Base-by-base conservation (phyloP, 1,140 invertebrate species). In the Brachystomella parvula region DNA sequence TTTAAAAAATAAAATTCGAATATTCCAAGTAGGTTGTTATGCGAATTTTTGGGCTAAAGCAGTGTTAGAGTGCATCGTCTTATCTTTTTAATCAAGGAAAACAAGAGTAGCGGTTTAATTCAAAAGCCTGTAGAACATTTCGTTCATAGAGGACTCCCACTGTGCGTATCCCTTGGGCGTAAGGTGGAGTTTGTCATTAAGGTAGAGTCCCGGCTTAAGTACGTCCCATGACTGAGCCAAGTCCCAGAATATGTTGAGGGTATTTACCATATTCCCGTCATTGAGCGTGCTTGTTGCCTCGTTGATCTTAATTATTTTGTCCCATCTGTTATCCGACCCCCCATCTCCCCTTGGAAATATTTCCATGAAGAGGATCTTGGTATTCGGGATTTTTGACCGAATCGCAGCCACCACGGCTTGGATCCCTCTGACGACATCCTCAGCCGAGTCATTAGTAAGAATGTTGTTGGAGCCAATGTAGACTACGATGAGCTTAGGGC, bases 401-500 rank as follows among this genome's bases (percentile, higher is more conserved):
- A 59, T 59, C 30, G 17, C 57, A 12, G 17, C 21, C 24, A 63
- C 9, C 21, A 49, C 21, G n/a, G 21, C 26, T 21, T 3, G 3
- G 39, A 63, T 26, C 49, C 61, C 61, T n/a, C 12, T 3, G n/a
- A 31, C 26, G n/a, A 63, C 12, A 6, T 63, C 31, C 2, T 63
- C 39, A 31, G 26, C 39, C 2, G 39, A 17, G 2, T n/a, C 24
- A 24, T 63, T 47, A 15, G 47, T 21, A 29, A 49, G 47, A 15
- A 66, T n/a, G n/a, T 62, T 67, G 26, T 67, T 67, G 9, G 65
- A 62, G 2, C 66, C 66, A 57, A 44, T 28, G 33, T 64, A 59
- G 28, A 68, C 28, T 12, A 68, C 61, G 31, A 63, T 24, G 1
- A 68, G 29, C 26, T 84, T 84, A 2, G 83, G 82, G 66, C 77